These are phyloP conservation scores for rat (Rattus norvegicus) DNA, from an alignment of 2,113 vertebrate species.

Conservation along the genomic window GRCr8 NC_086029.1:45980501-45981000, in stretches of 20 bases:
- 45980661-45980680: neutral
- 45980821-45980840: slow-evolving; percentile 52
- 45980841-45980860: slow-evolving; percentile 44
- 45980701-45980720: neutral
- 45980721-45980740: neutral
- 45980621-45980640: neutral
- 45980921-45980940: slow-evolving; percentile 9
- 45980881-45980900: slow-evolving; percentile 63
- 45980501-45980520: slow-evolving; percentile 47
- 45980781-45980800: neutral
- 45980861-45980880: slow-evolving; percentile 69
- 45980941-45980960: neutral
- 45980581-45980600: slow-evolving; percentile 43
- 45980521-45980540: slow-evolving; percentile 48
- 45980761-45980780: neutral
- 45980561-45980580: slow-evolving; percentile 73
- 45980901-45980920: slow-evolving; percentile 49
- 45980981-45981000: neutral
- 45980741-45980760: neutral
- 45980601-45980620: slow-evolving; percentile 33
- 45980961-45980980: neutral
- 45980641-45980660: slow-evolving; percentile 33
- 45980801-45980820: neutral
- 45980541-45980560: slow-evolving; percentile 65
- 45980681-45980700: rapidly evolving